Conservation (phyloP, 1,140 invertebrate species). For the Drosophila kohkoa region DNA sequence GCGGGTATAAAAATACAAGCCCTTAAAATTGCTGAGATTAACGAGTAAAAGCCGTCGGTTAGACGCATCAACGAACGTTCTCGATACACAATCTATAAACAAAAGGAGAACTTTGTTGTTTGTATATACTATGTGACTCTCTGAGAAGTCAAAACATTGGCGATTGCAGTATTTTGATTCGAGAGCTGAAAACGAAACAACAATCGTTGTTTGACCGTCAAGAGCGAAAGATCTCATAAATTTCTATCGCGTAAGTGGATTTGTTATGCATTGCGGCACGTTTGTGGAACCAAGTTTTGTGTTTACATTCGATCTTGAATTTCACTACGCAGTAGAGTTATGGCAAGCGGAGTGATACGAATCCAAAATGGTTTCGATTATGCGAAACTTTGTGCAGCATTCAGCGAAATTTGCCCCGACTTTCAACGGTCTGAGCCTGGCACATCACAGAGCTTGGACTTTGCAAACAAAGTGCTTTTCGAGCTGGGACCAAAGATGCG, state of each 20-base stretch:
- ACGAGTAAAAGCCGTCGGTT: too few relatives aligned
- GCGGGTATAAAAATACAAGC: too few relatives aligned
- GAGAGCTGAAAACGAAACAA: neutral
- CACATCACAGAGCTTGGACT: conserved; percentile 51
- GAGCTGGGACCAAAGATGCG: conserved; percentile 59
- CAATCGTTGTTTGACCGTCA: conserved; percentile 9
- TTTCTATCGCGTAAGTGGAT: neutral
- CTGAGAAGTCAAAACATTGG: neutral
- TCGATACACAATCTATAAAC: too few relatives aligned
- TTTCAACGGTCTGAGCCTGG: conserved; percentile 1
- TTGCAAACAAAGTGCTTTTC: conserved; percentile 59
- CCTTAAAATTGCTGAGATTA: too few relatives aligned
- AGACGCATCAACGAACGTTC: too few relatives aligned
- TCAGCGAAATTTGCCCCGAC: conserved; percentile 57
- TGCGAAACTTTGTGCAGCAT: conserved; percentile 39
- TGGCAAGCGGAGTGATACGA: conserved; percentile 29
- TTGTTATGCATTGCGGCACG: neutral
- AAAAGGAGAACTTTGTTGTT: too few relatives aligned
- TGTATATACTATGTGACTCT: neutral
- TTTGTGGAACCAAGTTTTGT: neutral
- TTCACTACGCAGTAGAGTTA: conserved; percentile 10
- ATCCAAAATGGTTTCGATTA: conserved; percentile 39
- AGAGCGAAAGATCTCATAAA: neutral
- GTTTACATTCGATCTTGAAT: neutral
- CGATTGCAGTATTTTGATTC: neutral